These are phyloP conservation scores for Danionella cerebrum DNA, from an alignment of 2,113 vertebrate genomes.

Conservation along the genomic window DNA sequence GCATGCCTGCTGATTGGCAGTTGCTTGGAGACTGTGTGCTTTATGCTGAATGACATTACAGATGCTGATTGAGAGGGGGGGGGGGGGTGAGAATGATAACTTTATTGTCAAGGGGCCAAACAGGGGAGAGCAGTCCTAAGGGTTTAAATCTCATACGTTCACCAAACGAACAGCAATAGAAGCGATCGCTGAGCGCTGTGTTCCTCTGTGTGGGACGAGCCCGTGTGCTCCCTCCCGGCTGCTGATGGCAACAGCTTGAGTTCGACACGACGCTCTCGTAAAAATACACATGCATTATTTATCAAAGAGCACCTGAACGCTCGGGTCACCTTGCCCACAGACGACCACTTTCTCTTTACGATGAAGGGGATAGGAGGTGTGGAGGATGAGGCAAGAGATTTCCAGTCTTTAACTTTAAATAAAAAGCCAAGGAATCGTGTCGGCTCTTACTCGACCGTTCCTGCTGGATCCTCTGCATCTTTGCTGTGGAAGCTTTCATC, in stretches of 20 bases:
- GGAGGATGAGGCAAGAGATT: conserved; percentile 24
- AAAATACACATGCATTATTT: conserved; percentile 19
- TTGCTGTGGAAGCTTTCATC: too few species aligned
- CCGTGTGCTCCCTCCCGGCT: conserved; percentile 23
- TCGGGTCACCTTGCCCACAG: conserved; percentile 54
- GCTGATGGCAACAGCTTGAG: conserved; percentile 18
- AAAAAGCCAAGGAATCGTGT: too few species aligned
- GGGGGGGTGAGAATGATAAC: conserved; percentile 23
- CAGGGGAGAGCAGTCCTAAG: too few species aligned
- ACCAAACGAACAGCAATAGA: too few species aligned
- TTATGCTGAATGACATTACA: conserved; percentile 38
- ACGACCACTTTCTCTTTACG: conserved; percentile 28
- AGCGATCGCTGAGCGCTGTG: too few species aligned
- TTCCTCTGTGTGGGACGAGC: too few species aligned
- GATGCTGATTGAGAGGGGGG: conserved; percentile 28
- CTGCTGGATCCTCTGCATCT: too few species aligned
- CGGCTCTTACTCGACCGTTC: too few species aligned
- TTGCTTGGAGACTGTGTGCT: conserved; percentile 49
- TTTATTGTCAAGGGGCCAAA: too few species aligned
- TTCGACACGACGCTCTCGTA: not conserved
- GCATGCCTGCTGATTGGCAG: conserved; percentile 45
- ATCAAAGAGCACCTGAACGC: conserved; percentile 28
- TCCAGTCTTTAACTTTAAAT: too few species aligned
- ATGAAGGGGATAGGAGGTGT: conserved; percentile 32
- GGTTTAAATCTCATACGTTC: too few species aligned